phyloP scores from a whole-genome alignment of 2,797 vertebrate species.

The Chelidonichthys spinosus region DNA sequence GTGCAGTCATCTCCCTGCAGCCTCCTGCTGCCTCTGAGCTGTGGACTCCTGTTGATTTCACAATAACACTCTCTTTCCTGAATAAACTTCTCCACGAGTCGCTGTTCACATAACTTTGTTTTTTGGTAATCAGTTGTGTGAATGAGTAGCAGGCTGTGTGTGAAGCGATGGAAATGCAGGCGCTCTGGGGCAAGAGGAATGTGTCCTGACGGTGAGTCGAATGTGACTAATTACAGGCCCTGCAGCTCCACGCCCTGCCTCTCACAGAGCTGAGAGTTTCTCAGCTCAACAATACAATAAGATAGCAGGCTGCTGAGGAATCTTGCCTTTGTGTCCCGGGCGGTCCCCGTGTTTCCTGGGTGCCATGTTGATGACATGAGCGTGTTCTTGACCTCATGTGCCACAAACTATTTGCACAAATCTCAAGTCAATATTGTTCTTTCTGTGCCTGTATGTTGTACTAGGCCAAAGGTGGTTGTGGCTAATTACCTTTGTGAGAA shows the following conservation, averaged over 20 bases:
- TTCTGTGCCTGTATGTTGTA: not conserved
- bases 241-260: constrained; percentile 63
- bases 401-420: constrained; percentile 3
- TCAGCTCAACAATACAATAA: constrained; percentile 32
- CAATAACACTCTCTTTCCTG: constrained; percentile 36
- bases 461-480: constrained; percentile 36
- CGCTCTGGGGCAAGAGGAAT: constrained; percentile 57
- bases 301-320: constrained; percentile 37
- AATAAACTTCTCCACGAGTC: constrained; percentile 27
- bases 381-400: constrained; percentile 12
- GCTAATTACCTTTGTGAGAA: constrained; percentile 10
- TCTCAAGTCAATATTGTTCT: constrained; percentile 49
- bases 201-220: constrained; percentile 65
- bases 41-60: constrained; percentile 55
- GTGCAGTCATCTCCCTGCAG: constrained; percentile 12
- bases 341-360: not conserved
- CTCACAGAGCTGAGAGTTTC: constrained; percentile 38
- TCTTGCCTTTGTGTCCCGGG: constrained; percentile 16
- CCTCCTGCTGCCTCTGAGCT: constrained; percentile 57
- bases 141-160: constrained; percentile 62
- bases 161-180: constrained; percentile 53
- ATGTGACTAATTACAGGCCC: constrained; percentile 74
- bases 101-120: constrained; percentile 62
- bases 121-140: constrained; percentile 69
- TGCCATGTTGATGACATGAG: not conserved